A percentile compares a stretch with the other conserved stretches of the same genome.
Evolutionary conservation across 2,113 vertebrate genomes (phyloP).

Genomic region (Nothocercus julius): DNA sequence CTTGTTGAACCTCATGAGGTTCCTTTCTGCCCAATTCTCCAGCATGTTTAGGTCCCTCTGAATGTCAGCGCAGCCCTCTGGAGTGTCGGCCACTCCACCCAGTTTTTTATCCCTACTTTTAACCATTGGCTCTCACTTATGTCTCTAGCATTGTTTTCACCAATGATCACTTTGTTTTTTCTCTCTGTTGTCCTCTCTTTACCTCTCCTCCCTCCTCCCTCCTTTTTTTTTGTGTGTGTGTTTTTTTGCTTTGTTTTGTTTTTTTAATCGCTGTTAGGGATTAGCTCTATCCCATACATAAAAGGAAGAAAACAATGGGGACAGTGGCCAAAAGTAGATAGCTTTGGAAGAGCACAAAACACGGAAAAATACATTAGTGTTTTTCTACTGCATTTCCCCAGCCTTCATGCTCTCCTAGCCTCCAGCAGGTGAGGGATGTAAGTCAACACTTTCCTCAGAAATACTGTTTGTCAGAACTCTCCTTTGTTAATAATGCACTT

Average conservation of each 20-base stretch:
- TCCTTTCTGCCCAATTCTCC: no score
- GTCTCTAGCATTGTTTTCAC: background rate
- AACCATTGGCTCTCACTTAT: background rate
- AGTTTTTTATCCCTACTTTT: background rate
- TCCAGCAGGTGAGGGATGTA: conserved; percentile 29
- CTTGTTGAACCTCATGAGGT: no score
- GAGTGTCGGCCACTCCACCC: no score
- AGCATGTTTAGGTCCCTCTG: no score
- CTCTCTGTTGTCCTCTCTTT: background rate
- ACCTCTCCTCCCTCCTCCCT: background rate
- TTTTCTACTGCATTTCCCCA: conserved; percentile 35
- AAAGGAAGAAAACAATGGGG: background rate
- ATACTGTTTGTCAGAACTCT: background rate
- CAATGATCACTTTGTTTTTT: background rate
- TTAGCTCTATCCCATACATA: background rate
- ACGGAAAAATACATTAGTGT: background rate
- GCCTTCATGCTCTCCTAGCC: background rate
- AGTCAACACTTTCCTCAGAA: conserved; percentile 34
- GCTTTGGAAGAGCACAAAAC: background rate
- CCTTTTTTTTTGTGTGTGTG: background rate
- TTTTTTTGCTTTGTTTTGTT: background rate
- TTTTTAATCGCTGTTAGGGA: background rate
- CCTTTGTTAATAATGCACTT: background rate
- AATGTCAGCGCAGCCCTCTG: no score
- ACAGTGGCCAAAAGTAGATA: conserved; percentile 22